Evolutionary conservation across 2,888 invertebrate genomes (phyloP).

Genomic region (Tyria jacobaeae): DNA sequence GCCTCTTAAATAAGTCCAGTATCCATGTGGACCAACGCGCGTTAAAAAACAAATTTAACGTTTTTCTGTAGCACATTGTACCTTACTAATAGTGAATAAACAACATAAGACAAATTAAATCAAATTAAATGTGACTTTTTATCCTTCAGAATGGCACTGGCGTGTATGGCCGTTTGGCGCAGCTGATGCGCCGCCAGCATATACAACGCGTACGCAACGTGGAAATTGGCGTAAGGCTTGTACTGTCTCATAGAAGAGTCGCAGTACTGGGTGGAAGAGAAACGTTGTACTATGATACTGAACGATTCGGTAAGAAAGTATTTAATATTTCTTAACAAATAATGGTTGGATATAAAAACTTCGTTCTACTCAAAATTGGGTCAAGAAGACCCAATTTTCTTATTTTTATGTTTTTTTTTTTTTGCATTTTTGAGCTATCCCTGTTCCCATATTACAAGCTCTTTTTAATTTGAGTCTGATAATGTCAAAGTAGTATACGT

Average conservation of each 20-base stretch:
- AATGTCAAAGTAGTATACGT: too few species aligned
- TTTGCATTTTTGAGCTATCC: too few species aligned
- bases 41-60: too few species aligned
- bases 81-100: neutral
- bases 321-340: neutral
- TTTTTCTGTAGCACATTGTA: neutral
- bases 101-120: too few species aligned
- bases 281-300: conserved; percentile 91
- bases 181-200: conserved; percentile 88
- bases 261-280: conserved; percentile 91
- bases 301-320: conserved; percentile 88
- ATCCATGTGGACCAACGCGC: neutral
- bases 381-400: too few species aligned
- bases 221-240: conserved; percentile 89
- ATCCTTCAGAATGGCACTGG: conserved; percentile 89
- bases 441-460: too few species aligned
- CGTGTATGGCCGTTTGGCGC: conserved; percentile 90
- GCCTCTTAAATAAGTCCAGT: too few species aligned
- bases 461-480: too few species aligned
- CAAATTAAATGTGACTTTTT: neutral
- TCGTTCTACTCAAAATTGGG: neutral
- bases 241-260: conserved; percentile 86
- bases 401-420: too few species aligned
- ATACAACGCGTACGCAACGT: conserved; percentile 89
- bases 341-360: neutral